Evolutionary conservation across 2,888 invertebrate species (phyloP), one percentile per base, ranked within the genome.

Genomic region (Colostygia pectinataria): DNA sequence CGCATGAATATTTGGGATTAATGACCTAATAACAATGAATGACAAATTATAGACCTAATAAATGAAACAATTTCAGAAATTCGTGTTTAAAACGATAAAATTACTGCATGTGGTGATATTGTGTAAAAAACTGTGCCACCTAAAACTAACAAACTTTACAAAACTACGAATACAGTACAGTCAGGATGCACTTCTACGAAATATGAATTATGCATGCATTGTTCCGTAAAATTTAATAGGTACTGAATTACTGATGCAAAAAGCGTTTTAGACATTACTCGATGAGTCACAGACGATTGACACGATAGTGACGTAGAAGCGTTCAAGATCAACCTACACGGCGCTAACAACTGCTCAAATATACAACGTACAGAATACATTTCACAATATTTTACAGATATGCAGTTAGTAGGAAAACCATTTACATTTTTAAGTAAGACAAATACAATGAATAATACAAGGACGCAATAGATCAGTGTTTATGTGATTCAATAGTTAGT

Each of bases 401-500:
- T 15, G 6, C 20, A 20, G 5, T 2, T 6, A 20, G 15, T 15
- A 15, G 15, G 2, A 20, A 20, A 4, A 20, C 5, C 20, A 20
- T 20, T 1, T 4, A 20, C 5, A 20, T 1, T 6, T 20, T 20
- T 1, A 20, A 6, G 20, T 20, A 2, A n/a, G n/a, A n/a, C 4
- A 18, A 18, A 18, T 4, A 3, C 2, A 18, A 18, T 18, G 18
- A 3, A 27, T 12, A 8, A 4, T 7, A 20, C 14, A 28, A n/a
- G n/a, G n/a, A n/a, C n/a, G n/a, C n/a, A n/a, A n/a, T 15, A 33
- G 37, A 24, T 23, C 4, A n/a, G 18, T 13, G 10, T 12, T 28
- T 8, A 5, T 4, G 12, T 39, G 18, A 31, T 42, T 63, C 55
- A 81, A 59, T 68, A 71, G 57, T 76, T 78, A 12, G 77, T 78